phyloP scores from a whole-genome alignment of 2,797 vertebrate genomes.

The Acomys russatus region DNA sequence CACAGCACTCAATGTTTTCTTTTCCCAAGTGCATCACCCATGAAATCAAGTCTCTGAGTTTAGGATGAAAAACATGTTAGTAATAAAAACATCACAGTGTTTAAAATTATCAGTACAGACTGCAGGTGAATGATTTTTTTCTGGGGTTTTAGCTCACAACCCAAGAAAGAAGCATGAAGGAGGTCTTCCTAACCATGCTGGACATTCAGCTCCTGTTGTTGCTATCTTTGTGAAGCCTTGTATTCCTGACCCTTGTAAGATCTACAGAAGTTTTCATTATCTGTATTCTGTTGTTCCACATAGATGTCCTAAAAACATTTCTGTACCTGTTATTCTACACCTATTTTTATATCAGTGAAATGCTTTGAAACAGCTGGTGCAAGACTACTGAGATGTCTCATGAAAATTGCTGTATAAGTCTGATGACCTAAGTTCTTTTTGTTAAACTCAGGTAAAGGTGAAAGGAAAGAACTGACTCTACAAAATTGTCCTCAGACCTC shows the following conservation, averaged over 20 bases:
- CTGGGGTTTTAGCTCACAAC: slow-evolving; percentile 25
- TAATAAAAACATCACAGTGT: background rate
- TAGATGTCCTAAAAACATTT: background rate
- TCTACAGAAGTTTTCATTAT: background rate
- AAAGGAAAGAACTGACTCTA: background rate
- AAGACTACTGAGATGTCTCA: background rate
- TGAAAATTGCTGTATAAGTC: background rate
- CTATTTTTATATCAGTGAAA: background rate
- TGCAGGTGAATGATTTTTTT: background rate
- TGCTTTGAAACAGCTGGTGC: background rate
- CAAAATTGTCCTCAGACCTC: background rate
- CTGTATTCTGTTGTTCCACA: background rate
- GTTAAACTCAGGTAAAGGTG: background rate
- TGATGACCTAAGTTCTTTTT: background rate
- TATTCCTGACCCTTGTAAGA: background rate
- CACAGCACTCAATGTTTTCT: background rate
- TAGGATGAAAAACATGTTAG: background rate
- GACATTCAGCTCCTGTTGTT: background rate
- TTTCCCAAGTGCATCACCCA: background rate
- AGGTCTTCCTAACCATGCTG: rapidly evolving
- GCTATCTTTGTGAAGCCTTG: background rate
- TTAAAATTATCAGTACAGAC: background rate
- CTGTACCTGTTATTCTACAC: background rate
- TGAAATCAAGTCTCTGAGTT: background rate
- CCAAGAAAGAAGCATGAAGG: background rate